phyloP scores from a whole-genome alignment of 2,888 invertebrate genomes.

The Schizaphis graminum region DNA sequence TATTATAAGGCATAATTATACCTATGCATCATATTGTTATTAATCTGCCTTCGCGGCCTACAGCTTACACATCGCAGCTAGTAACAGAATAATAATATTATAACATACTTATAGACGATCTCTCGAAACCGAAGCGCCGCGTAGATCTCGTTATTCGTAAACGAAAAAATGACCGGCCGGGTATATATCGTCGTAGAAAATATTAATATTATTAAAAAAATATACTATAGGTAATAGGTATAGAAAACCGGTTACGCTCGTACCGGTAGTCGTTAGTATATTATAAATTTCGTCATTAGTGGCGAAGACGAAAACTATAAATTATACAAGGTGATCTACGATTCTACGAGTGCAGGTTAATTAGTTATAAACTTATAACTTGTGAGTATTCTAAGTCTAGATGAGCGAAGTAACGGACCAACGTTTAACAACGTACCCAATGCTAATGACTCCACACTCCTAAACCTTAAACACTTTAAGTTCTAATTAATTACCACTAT shows the following conservation, averaged over 20 bases:
- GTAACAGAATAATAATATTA: background rate
- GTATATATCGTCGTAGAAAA: background rate
- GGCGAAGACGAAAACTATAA: background rate
- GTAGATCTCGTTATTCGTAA: background rate
- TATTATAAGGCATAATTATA: background rate
- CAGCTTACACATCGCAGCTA: background rate
- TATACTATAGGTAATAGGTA: background rate
- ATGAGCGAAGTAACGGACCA: background rate
- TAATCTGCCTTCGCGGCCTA: background rate
- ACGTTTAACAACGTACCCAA: background rate
- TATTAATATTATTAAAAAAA: conserved; percentile 1
- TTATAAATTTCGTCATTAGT: background rate
- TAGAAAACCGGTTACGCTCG: background rate
- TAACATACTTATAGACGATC: background rate
- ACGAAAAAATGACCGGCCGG: background rate
- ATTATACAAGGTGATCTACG: background rate
- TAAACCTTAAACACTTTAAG: background rate
- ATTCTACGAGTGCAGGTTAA: background rate
- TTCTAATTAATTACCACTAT: background rate
- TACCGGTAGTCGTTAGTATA: background rate
- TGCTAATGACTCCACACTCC: background rate
- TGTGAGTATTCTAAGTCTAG: background rate
- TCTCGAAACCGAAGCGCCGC: background rate
- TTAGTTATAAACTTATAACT: background rate
- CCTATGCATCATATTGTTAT: background rate